Base-by-base conservation (phyloP, 1,140 invertebrate species). In the Polyergus mexicanus region DNA sequence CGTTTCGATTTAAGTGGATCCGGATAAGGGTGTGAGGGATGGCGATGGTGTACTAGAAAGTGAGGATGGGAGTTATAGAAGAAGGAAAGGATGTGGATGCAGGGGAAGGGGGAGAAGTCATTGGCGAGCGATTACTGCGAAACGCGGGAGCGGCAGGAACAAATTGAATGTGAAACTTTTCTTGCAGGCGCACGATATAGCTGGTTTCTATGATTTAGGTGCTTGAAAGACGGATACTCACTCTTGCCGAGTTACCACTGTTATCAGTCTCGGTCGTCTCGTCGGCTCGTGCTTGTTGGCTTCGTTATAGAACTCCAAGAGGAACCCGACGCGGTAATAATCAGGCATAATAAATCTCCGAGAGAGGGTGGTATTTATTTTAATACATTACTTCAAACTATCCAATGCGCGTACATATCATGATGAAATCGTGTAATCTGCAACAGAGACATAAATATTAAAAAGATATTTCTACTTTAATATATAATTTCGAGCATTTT, bases 101-200 rank as follows among this genome's bases (percentile, higher is more conserved):
- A n/a, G 19, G 4, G 13, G 28, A 44, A 56, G 51, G 13, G 54
- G 32, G 51, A 47, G 63, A 87, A 92, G 81, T 93, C 89, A 92
- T 91, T 90, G 92, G 62, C 86, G 89, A 91, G 80, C 93, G 91
- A 94, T 94, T 94, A 94, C 89, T 87, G 84, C 80, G 77, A 90
- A 91, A 93, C 86, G 47, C 13, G 85, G 88, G 81, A 88, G 47
- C 13, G 85, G 88, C 77, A 88, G 88, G 87, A 92, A 91, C 89
- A 94, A 94, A 94, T 94, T 91, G 91, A 91, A 93, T 94, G 92
- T 93, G 88, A 94, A 94, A 94, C 90, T 74, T 92, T 86, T 81
- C 75, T 51, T 44, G 35, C 41, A 11, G 32, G 38, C 35, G 25
- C 35, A 58, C 13, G 35, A 38, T 56, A 58, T 25, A 83, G 62